Base-by-base conservation (phyloP, 1,140 invertebrate species). In the Chironomus striatipennis region DNA sequence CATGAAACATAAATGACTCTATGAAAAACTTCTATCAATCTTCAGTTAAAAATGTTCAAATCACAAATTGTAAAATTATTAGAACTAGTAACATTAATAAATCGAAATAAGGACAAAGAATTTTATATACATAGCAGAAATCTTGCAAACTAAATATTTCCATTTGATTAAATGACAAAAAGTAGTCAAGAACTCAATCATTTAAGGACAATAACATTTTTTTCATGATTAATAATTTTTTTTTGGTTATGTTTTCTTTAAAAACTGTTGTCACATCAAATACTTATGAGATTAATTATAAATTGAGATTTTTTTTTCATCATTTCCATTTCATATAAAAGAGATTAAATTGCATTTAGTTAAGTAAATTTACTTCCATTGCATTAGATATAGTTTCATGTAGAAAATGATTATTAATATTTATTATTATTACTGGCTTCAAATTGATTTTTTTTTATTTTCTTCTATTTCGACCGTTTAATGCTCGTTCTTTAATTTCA, bases 331-430 rank as follows among this genome's bases (percentile, higher is more conserved):
- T n/a, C 5, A 12, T 12, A 12, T n/a, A 57, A 57, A 12, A n/a
- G 47, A n/a, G 47, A 57, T 57, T 57, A 57, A 57, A 57, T 57
- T 57, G 47, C 47, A 47, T 47, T 47, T 47, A 2, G 8, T 47
- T 57, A n/a, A 15, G 12, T 15, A 5, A 12, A n/a, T 15, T 12
- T n/a, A n/a, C 47, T n/a, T 57, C 47, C 47, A 57, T 57, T 57
- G 47, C 47, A 57, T 57, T 57, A 57, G 47, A 57, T 12, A 57
- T 34, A 57, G 5, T n/a, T 57, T 57, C 12, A 57, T 47, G 47
- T 57, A 57, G 47, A 57, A 57, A 57, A 57, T 57, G 47, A 57
- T 57, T 57, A 57, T 57, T n/a, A 47, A 47, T 47, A 47, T 57
- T 12, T 57, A n/a, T 15, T 57, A 57, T 57, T n/a, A 15, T 57